phyloP scores from a whole-genome alignment of 2,888 invertebrate genomes.

The Trichacis sp. region DNA sequence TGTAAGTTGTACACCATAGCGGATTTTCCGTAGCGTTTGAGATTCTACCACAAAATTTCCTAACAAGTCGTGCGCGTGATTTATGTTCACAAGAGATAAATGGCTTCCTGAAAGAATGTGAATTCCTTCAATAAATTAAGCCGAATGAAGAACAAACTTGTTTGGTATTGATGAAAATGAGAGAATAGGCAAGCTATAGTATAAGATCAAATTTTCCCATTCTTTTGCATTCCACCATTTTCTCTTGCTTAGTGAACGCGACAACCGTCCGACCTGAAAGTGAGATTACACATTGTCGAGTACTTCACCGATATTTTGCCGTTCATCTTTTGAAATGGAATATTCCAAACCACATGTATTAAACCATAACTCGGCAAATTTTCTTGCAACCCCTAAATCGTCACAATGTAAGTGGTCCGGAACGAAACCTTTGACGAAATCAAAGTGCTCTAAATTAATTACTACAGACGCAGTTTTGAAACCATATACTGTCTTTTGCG shows the following conservation, averaged over 20 bases:
- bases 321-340: no score
- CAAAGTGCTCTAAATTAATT: conserved; percentile 16
- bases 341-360: background rate
- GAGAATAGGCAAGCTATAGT: conserved; percentile 12
- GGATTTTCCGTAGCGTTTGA: conserved; percentile 2
- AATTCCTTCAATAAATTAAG: no score
- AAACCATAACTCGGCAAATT: conserved; percentile 16
- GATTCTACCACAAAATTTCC: background rate
- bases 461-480: conserved; percentile 17
- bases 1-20: conserved; percentile 19
- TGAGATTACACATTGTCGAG: background rate
- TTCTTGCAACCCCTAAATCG: conserved; percentile 7
- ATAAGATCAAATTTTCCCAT: conserved; percentile 16
- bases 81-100: background rate
- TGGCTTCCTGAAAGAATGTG: background rate
- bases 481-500: conserved; percentile 7
- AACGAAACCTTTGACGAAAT: conserved; percentile 22
- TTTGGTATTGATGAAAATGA: conserved; percentile 1
- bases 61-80: background rate
- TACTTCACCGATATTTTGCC: no score
- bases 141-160: no score
- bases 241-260: background rate
- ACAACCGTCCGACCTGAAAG: background rate
- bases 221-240: no score
- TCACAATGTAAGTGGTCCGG: no score